Evolutionary conservation across 2,888 invertebrate species (phyloP), one percentile per base, ranked within the genome.

Genomic region (Ochropacha duplaris): DNA sequence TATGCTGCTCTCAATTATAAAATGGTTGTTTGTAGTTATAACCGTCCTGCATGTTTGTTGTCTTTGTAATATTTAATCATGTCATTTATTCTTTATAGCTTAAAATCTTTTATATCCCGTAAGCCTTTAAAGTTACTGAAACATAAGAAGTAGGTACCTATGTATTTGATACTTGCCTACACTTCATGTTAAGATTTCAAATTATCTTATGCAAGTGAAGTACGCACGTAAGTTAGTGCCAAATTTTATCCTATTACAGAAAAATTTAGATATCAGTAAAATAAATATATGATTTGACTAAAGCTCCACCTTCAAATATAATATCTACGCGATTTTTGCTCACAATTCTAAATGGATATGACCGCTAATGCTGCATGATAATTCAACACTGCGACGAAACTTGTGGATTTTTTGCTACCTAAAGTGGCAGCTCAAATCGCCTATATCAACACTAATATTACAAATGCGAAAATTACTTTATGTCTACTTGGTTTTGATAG

Each of bases 11-110:
- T 72, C 65, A 52, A 55, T 39, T 71, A 65, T 68, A 62, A 57
- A 68, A 71, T 72, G 77, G 80, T 83, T 81, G 83, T 78, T 76
- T 71, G 68, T 73, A 73, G 74, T 70, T 68, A 60, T 71, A 79
- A 72, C 83, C 83, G 83, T 81, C 81, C 79, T 75, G 62, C 69
- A 64, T 71, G 60, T 62, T 69, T 64, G 61, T 66, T 34, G 34
- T 34, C 14, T 34, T 34, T 34, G 36, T 36, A 36, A n/a, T 36
- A 36, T 36, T 36, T 36, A n/a, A n/a, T 36, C n/a, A 36, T 5
- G 36, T 36, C n/a, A 36, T 36, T 36, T 36, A 36, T 36, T 36
- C 36, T n/a, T 14, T n/a, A 36, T 4, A 6, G n/a, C 36, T 34
- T 28, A 9, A 28, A 34, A 34, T 12, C n/a, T 36, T 5, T 36